Evolutionary conservation across 2,888 invertebrate genomes (phyloP).

Genomic region (Seladonia tumulorum): DNA sequence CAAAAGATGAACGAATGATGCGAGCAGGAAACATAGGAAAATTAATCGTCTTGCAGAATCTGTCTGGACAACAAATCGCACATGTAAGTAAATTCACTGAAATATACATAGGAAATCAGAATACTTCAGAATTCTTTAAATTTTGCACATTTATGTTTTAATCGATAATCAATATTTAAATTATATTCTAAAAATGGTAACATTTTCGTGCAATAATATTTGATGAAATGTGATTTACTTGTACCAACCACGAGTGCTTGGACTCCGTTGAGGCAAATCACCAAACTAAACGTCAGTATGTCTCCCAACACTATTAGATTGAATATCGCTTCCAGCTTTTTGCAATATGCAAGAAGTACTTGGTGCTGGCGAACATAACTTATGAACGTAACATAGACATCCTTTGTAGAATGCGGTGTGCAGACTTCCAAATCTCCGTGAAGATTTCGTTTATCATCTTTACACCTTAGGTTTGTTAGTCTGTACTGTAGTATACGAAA

Average conservation of each 20-base stretch:
- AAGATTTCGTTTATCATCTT: fast-evolving
- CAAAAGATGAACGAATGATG: background rate
- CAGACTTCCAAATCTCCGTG: background rate
- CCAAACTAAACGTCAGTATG: constrained; percentile 54
- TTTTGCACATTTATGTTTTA: background rate
- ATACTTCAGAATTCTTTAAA: background rate
- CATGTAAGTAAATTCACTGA: background rate
- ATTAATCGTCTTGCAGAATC: background rate
- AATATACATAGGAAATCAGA: too few species aligned
- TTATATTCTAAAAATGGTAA: too few species aligned
- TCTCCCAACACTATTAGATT: constrained; percentile 60
- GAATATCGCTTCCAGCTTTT: constrained; percentile 62
- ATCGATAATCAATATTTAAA: too few species aligned
- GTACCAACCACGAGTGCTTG: constrained; percentile 54
- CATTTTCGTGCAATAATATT: too few species aligned
- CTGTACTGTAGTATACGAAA: constrained; percentile 70
- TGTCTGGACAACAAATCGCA: background rate
- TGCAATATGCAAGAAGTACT: constrained; percentile 56
- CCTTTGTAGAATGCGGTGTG: background rate
- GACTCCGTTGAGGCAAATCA: constrained; percentile 48
- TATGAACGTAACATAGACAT: constrained; percentile 47
- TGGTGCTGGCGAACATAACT: constrained; percentile 58
- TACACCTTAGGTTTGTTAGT: constrained; percentile 30
- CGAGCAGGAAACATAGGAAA: background rate
- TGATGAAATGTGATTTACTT: background rate